Base-by-base conservation (phyloP, 2,888 invertebrate species). In the Cryptocephalus moraei region DNA sequence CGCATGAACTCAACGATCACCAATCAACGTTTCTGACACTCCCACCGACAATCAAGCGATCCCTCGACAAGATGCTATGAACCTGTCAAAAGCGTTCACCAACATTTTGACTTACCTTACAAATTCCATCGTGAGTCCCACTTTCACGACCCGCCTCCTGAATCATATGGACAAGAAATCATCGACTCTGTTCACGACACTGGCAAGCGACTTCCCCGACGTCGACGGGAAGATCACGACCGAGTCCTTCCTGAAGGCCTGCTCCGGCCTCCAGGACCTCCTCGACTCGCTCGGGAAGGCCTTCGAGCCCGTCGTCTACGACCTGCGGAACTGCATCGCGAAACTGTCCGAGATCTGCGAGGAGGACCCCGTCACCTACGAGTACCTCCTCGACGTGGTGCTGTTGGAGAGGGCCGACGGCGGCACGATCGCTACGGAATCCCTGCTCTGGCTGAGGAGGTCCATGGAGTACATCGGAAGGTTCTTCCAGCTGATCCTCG, bases 321-420 rank as follows among this genome's bases (percentile, higher is more conserved):
- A 89, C 62, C 84, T 89, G 79, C 78, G 79, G 70, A 82, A 82
- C 58, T 88, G 88, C 68, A 80, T 88, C 33, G 67, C 84, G 83
- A 84, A 84, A 78, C 70, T 86, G 49, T 73, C 70, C 39, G 75
- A 73, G 55, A 68, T 69, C 54, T 82, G 77, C 61, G 66, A 71
- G 38, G 71, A 70, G 61, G 74, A 84, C 62, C 69, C 68, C 43
- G 63, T 73, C 43, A 72, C 66, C 47, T 72, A 76, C 59, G 71
- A 75, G 39, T 83, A 80, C 62, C 65, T 89, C 49, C 78, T 87
- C 54, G 82, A 84, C 62, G 75, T 87, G 71, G 77, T 88, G 61
- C 64, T 79, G 45, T 66, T 71, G 48, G 86, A 86, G 65, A 72
- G 76, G 55, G 67, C 71, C 45, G 68, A 72, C 45, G 77, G 77